Conservation (phyloP, 2,797 vertebrate species). For the Gallinago solitaria region DNA sequence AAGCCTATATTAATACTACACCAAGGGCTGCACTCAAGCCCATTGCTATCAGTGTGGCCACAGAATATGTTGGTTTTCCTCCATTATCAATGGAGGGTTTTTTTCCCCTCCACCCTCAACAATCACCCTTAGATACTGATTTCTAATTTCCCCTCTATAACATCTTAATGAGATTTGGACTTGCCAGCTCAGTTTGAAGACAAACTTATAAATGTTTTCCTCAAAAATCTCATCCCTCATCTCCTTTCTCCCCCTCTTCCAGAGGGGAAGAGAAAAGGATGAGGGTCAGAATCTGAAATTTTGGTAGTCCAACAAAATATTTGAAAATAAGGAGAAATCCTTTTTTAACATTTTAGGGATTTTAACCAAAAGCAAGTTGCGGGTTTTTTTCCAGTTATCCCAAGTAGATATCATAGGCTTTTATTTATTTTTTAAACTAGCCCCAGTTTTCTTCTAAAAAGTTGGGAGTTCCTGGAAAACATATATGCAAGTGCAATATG, state of each 20-base stretch:
- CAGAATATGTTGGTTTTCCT: fast-evolving
- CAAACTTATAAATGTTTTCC: background rate
- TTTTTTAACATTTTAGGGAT: background rate
- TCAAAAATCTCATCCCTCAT: background rate
- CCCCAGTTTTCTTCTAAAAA: background rate
- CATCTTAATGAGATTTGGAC: background rate
- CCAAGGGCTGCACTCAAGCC: background rate
- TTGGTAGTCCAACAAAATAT: background rate
- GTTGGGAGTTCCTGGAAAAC: background rate
- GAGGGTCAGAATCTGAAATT: background rate
- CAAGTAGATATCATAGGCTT: background rate
- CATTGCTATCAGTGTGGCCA: background rate
- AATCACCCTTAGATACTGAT: background rate
- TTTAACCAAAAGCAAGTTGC: background rate
- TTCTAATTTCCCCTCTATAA: background rate
- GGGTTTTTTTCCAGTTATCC: fast-evolving
- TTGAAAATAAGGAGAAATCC: background rate
- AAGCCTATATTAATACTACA: background rate
- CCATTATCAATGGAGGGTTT: fast-evolving
- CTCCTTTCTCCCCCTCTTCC: background rate
- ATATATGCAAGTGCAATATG: background rate
- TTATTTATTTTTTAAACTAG: background rate
- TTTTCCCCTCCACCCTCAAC: fast-evolving
- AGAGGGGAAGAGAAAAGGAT: background rate
- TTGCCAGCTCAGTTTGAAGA: background rate